Evolutionary conservation across 2,113 vertebrate species (phyloP).

Genomic region (Halcyon malimbica): DNA sequence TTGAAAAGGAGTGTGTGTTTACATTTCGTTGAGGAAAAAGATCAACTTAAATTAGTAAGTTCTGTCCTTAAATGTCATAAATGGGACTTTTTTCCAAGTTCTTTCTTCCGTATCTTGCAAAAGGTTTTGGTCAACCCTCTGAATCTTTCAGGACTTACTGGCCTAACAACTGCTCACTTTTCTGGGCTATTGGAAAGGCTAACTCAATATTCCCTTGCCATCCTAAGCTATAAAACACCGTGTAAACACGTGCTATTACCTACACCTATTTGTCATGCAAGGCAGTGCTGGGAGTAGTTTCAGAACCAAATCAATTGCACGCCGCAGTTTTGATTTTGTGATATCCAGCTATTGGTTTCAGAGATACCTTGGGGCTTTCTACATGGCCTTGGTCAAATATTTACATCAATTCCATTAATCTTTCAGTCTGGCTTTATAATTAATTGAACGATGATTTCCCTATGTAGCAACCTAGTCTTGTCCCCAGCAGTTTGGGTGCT

Average conservation of each 20-base stretch:
- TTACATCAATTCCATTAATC: constrained; percentile 23
- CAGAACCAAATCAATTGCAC: constrained; percentile 28
- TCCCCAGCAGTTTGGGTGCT: not conserved
- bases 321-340: not conserved
- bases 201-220: not conserved
- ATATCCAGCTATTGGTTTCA: not conserved
- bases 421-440: constrained; percentile 14
- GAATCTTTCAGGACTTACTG: not conserved
- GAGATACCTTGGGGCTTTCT: not conserved
- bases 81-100: not conserved
- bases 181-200: not conserved
- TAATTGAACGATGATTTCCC: constrained; percentile 18
- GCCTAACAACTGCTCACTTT: not conserved
- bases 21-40: not conserved
- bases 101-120: not conserved
- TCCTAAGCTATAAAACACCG: not conserved
- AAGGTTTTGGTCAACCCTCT: not conserved
- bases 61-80: not conserved
- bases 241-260: not conserved
- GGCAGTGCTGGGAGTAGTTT: not conserved
- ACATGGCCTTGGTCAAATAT: constrained; percentile 30
- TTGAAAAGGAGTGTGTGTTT: not conserved
- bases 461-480: not conserved
- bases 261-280: not conserved
- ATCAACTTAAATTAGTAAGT: not conserved